phyloP scores from a whole-genome alignment of 2,888 invertebrate genomes.

The Drosophila atripex region DNA sequence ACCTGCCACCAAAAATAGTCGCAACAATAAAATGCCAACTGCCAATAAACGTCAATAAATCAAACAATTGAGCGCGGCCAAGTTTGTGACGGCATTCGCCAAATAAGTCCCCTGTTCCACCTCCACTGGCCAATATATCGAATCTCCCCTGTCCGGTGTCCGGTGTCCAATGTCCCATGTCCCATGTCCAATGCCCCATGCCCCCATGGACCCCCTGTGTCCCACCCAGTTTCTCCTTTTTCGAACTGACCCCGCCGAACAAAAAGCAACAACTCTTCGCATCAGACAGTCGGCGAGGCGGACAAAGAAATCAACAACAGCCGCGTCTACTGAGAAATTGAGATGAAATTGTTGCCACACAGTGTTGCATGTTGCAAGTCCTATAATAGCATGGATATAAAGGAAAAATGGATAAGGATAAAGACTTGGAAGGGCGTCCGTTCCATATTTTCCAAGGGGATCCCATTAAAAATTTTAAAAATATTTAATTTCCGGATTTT shows the following conservation, averaged over 20 bases:
- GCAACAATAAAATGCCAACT: constrained; percentile 76
- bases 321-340: not conserved
- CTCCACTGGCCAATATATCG: not conserved
- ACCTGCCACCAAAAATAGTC: constrained; percentile 55
- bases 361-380: not conserved
- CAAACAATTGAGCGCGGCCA: constrained; percentile 75
- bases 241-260: constrained; percentile 1
- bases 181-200: not conserved
- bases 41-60: constrained; percentile 77
- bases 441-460: too few relatives aligned
- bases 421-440: not conserved
- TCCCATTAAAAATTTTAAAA: too few relatives aligned
- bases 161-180: not conserved
- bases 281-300: not conserved
- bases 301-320: constrained; percentile 3
- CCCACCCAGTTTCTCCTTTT: not conserved
- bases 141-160: not conserved
- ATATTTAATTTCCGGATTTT: too few relatives aligned
- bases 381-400: too few relatives aligned
- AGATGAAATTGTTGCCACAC: not conserved
- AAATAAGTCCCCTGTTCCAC: constrained; percentile 56
- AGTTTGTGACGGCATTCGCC: constrained; percentile 63
- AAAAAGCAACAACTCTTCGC: not conserved
- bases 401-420: not conserved
- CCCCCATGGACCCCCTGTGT: not conserved